Evolutionary conservation across 2,113 vertebrate genomes (phyloP).

Genomic region (Crocuta crocuta): DNA sequence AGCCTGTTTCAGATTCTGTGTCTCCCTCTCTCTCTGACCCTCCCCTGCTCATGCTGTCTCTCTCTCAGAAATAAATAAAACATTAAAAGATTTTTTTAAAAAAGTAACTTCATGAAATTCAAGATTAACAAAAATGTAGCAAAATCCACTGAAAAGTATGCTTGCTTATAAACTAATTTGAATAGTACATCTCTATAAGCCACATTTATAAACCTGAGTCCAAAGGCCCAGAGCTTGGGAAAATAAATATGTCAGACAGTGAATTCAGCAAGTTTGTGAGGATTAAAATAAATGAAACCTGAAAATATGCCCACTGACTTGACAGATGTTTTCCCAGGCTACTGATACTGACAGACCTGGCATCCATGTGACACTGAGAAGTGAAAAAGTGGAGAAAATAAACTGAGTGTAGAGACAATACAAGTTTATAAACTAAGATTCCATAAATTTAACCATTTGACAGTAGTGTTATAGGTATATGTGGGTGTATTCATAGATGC

Average conservation of each 20-base stretch:
- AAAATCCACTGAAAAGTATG: slow-evolving; percentile 37
- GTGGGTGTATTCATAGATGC: not conserved
- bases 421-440: not conserved
- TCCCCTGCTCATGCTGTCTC: too few relatives aligned
- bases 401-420: not conserved
- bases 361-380: not conserved
- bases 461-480: not conserved
- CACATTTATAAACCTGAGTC: slow-evolving; percentile 21
- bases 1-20: too few relatives aligned
- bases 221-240: slow-evolving; percentile 1
- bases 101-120: slow-evolving; percentile 44
- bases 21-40: too few relatives aligned
- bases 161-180: slow-evolving; percentile 51
- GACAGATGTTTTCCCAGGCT: not conserved
- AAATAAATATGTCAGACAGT: slow-evolving; percentile 30
- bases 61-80: too few relatives aligned
- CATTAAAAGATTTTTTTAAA: too few relatives aligned
- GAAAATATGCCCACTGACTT: not conserved
- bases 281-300: slow-evolving; percentile 54
- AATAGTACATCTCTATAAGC: slow-evolving; percentile 19
- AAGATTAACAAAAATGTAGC: slow-evolving; percentile 29
- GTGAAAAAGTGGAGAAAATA: not conserved
- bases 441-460: not conserved
- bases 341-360: not conserved
- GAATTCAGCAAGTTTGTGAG: slow-evolving; percentile 5